Base-by-base conservation (phyloP, 2,797 vertebrate species). In the Rhinophrynus dorsalis region DNA sequence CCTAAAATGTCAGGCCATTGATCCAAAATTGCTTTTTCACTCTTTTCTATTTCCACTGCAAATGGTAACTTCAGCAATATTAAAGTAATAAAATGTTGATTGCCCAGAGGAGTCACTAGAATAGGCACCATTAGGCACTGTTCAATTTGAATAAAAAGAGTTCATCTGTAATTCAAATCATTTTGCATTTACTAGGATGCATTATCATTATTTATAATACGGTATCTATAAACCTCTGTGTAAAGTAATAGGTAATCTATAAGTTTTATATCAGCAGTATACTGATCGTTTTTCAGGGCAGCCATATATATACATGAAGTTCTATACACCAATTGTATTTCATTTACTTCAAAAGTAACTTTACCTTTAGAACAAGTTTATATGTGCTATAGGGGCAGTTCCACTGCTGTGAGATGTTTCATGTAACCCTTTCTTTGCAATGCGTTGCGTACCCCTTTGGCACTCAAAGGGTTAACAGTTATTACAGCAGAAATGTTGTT, bases 11-110 rank as follows among this genome's bases (percentile, higher is more conserved):
- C 55, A 76, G 78, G 2, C 58, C 77, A 44, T 32, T 59, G 75
- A 80, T 55, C 62, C 63, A 71, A 24, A 6, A 5, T 58, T 12
- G 8, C 10, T 66, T 78, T 79, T 76, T 59, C 63, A 20, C 35
- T 52, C 54, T 29, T 35, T 33, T 77, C 48, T 30, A 68, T 5
- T 79, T 81, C 6, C 12, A 24, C 42, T 75, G 81, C 52, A 79
- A 75, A 75, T 26, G 68, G 56, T 40, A 15, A 68, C 1, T 75
- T 64, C 10, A 78, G 33, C 2, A 75, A 74, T 42, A 77, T 24
- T 63, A 72, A 59, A 51, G 54, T 33, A 52, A 59, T 26, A 77
- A 52, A 68, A 74, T 76, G 20, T 30, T 68, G 11, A 56, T 81
- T 80, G 62, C 8, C 3, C 67, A 35, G 52, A 27, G 13, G 60